Evolutionary conservation across 2,113 vertebrate genomes (phyloP).

Genomic region (Oenanthe melanoleuca): DNA sequence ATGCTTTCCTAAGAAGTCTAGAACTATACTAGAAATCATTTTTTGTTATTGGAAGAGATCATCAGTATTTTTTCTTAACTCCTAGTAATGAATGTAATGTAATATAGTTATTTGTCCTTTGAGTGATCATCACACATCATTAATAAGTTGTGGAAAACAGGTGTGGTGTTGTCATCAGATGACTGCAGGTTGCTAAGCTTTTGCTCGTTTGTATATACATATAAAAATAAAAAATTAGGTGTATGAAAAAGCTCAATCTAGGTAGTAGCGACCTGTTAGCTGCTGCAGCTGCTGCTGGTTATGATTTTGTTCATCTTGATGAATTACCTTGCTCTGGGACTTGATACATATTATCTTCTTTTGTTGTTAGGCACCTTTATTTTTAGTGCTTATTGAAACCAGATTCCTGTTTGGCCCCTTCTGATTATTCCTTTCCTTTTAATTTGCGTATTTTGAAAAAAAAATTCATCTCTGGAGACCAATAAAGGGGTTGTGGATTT

Average conservation of each 20-base stretch:
- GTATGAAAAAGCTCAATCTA: neutral
- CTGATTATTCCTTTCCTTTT: neutral
- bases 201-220: rapidly evolving
- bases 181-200: neutral
- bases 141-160: neutral
- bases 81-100: neutral
- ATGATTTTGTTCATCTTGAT: neutral
- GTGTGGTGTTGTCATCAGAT: neutral
- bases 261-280: neutral
- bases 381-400: neutral
- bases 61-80: neutral
- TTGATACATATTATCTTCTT: neutral
- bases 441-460: neutral
- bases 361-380: neutral
- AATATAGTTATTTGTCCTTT: neutral
- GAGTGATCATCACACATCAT: neutral
- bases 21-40: neutral
- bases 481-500: neutral
- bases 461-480: neutral
- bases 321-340: neutral
- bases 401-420: neutral
- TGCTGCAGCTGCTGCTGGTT: neutral
- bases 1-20: neutral
- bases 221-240: neutral
- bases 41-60: neutral